A percentile compares a stretch with the other conserved stretches of the same genome.
These are phyloP conservation scores for Drosophila bocki DNA, from an alignment of 1,140 invertebrate genomes.

Conservation along the genomic window DNA sequence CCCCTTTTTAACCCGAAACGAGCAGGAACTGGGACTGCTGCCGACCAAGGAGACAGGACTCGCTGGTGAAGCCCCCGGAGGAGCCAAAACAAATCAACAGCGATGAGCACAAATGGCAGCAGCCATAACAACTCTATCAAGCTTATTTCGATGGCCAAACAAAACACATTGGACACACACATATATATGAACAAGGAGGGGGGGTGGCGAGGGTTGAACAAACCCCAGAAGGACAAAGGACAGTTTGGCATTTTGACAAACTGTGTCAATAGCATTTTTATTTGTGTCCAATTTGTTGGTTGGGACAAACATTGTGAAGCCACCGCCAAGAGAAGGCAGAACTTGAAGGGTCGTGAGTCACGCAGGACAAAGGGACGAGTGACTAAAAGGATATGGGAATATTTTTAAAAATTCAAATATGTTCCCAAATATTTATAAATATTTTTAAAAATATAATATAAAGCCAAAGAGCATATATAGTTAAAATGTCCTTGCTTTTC, in stretches of 20 bases:
- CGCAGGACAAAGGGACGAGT: neutral
- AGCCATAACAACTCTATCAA: constrained; percentile 81
- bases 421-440: no score
- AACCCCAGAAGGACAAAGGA: constrained; percentile 48
- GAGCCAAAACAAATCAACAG: constrained; percentile 76
- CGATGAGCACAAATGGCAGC: constrained; percentile 78
- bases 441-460: no score
- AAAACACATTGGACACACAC: constrained; percentile 39
- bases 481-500: no score
- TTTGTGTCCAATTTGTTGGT: constrained; percentile 83
- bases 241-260: constrained; percentile 76
- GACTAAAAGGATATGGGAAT: no score
- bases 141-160: constrained; percentile 80
- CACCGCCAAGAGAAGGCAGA: constrained; percentile 9
- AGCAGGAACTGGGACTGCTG: neutral
- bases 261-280: constrained; percentile 84
- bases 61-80: constrained; percentile 21
- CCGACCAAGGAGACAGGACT: constrained; percentile 1
- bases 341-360: constrained; percentile 14
- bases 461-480: no score
- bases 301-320: constrained; percentile 48
- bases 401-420: no score
- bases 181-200: constrained; percentile 6
- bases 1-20: constrained; percentile 54
- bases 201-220: constrained; percentile 7